phyloP scores from a whole-genome alignment of 2,797 vertebrate species.

The Tokudaia muenninki region DNA sequence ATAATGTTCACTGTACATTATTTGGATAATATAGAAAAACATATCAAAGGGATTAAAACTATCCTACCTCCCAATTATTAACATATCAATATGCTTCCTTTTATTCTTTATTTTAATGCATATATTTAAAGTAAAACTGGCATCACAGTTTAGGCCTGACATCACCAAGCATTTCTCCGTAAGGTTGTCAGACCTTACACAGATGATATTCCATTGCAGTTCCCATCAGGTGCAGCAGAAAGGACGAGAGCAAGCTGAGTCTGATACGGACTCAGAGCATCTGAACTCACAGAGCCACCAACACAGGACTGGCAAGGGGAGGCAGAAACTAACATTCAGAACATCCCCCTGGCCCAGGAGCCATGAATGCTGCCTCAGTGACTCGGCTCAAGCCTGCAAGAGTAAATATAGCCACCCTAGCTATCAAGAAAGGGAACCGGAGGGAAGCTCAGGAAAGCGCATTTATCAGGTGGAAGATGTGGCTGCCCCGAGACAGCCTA shows the following conservation, averaged over 20 bases:
- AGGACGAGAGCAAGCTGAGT: background rate
- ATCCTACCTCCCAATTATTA: background rate
- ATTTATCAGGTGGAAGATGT: no score
- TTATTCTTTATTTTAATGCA: background rate
- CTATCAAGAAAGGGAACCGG: background rate
- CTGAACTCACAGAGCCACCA: background rate
- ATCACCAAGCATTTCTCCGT: background rate
- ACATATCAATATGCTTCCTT: background rate
- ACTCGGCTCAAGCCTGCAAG: background rate
- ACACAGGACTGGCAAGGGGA: background rate
- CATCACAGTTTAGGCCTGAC: background rate
- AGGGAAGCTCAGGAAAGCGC: background rate
- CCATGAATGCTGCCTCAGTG: background rate
- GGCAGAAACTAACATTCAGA: background rate
- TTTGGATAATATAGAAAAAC: conserved; percentile 13
- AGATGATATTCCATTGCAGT: background rate
- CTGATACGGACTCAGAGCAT: background rate
- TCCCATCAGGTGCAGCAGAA: background rate
- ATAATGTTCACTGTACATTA: background rate
- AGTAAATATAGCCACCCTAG: background rate
- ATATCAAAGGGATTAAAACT: conserved; percentile 10
- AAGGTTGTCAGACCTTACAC: background rate
- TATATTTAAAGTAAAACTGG: conserved; percentile 42
- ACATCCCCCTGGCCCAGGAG: background rate
- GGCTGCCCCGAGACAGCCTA: background rate